These are phyloP conservation scores for Mylabris sibirica DNA, from an alignment of 2,888 invertebrate species.

Conservation along the genomic window DNA sequence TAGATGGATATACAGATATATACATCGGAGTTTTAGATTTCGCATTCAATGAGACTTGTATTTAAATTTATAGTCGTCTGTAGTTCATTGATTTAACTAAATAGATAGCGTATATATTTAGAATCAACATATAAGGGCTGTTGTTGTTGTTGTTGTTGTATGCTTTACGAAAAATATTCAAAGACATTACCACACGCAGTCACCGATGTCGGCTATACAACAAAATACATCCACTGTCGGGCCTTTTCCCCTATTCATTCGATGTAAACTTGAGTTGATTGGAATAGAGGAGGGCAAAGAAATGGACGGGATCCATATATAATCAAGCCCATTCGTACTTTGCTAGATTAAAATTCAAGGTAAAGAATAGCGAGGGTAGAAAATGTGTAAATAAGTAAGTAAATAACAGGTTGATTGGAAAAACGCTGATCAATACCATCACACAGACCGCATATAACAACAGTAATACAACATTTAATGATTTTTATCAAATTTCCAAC, in stretches of 20 bases:
- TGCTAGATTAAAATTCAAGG: conserved; percentile 17
- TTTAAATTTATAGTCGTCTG: conserved; percentile 48
- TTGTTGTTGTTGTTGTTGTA: too few relatives aligned
- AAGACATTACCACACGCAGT: conserved; percentile 32
- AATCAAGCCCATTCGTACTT: conserved; percentile 9
- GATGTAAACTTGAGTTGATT: neutral
- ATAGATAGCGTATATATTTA: conserved; percentile 44
- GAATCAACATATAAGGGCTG: conserved; percentile 44
- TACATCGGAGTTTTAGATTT: conserved; percentile 33
- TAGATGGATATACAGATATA: neutral
- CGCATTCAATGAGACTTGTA: conserved; percentile 48
- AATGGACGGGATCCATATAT: conserved; percentile 1
- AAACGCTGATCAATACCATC: conserved; percentile 8
- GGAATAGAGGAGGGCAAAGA: conserved; percentile 4
- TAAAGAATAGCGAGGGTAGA: neutral
- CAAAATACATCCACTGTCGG: neutral
- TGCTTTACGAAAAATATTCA: conserved; percentile 33
- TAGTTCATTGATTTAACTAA: conserved; percentile 48
- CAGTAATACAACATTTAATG: neutral
- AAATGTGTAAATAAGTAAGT: neutral
- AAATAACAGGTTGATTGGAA: conserved; percentile 2
- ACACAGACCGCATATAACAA: neutral
- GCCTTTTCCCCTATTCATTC: neutral
- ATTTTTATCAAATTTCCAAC: conserved; percentile 8
- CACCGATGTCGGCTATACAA: conserved; percentile 9